Conservation (phyloP, 2,113 vertebrate genomes). For the Peucedramus taeniatus region DNA sequence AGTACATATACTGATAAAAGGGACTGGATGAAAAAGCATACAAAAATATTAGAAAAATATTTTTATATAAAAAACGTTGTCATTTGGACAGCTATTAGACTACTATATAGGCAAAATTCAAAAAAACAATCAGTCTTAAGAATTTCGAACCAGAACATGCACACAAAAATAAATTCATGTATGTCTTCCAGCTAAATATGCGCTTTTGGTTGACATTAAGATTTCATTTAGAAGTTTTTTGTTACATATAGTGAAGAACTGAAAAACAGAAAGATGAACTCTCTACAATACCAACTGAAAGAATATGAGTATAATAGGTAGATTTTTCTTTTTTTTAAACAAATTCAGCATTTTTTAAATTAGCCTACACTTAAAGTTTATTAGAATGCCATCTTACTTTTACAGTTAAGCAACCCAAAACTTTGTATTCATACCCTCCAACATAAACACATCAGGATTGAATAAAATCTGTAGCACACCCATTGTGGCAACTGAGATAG, state of each 20-base stretch:
- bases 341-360: not conserved
- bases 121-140: not conserved
- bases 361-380: not conserved
- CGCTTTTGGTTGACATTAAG: not conserved
- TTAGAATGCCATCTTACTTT: not conserved
- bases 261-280: not conserved
- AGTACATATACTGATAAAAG: not conserved
- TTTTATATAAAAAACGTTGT: not conserved
- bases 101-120: not conserved
- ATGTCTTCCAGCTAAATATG: not conserved
- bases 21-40: not conserved
- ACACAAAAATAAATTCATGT: not conserved
- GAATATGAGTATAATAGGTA: not conserved
- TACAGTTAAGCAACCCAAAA: not conserved
- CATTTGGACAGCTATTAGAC: not conserved
- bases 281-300: not conserved
- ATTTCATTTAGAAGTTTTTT: not conserved
- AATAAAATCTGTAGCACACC: not conserved
- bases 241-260: not conserved
- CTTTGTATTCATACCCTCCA: not conserved
- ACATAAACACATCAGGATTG: not conserved
- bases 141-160: not conserved
- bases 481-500: not conserved
- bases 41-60: not conserved
- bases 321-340: not conserved